These are phyloP conservation scores for Amphipyra berbera DNA, from an alignment of 2,888 invertebrate genomes.

Conservation along the genomic window DNA sequence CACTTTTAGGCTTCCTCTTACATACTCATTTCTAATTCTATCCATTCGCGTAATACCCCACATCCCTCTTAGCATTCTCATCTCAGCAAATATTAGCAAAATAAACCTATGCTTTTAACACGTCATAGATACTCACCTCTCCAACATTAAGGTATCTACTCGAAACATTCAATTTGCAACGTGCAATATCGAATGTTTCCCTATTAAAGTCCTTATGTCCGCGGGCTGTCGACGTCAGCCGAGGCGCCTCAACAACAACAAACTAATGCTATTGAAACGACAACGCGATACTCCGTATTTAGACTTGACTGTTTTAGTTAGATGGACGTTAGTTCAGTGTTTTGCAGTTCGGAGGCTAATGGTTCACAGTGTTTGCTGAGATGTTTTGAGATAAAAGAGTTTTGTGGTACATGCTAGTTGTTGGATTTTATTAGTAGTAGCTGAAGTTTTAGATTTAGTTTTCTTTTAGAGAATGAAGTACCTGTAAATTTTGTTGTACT, in stretches of 20 bases:
- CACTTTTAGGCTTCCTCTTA: too few species aligned
- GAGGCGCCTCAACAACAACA: conserved; percentile 53
- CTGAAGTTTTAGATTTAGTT: not conserved
- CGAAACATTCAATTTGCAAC: conserved; percentile 7
- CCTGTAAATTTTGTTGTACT: too few species aligned
- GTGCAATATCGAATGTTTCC: conserved; percentile 38
- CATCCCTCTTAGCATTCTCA: too few species aligned
- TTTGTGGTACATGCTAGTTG: not conserved
- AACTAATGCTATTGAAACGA: conserved; percentile 56
- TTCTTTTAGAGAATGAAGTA: not conserved
- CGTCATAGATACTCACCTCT: too few species aligned
- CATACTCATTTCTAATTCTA: too few species aligned
- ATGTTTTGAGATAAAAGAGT: conserved; percentile 25
- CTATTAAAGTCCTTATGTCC: conserved; percentile 37
- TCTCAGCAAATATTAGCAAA: too few species aligned
- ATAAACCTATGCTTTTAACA: too few species aligned
- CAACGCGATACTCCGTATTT: conserved; percentile 53
- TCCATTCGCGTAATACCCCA: too few species aligned
- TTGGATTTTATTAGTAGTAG: not conserved
- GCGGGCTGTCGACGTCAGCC: conserved; percentile 40
- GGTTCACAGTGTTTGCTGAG: conserved; percentile 27
- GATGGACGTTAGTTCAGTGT: conserved; percentile 31
- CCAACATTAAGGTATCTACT: not conserved
- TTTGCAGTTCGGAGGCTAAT: conserved; percentile 49
- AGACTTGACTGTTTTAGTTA: conserved; percentile 56